Percentiles rank a stretch among this genome's conserved stretches.
These are phyloP conservation scores for Colinus virginianus DNA, from an alignment of 2,113 vertebrate genomes.

Conservation along the genomic window DNA sequence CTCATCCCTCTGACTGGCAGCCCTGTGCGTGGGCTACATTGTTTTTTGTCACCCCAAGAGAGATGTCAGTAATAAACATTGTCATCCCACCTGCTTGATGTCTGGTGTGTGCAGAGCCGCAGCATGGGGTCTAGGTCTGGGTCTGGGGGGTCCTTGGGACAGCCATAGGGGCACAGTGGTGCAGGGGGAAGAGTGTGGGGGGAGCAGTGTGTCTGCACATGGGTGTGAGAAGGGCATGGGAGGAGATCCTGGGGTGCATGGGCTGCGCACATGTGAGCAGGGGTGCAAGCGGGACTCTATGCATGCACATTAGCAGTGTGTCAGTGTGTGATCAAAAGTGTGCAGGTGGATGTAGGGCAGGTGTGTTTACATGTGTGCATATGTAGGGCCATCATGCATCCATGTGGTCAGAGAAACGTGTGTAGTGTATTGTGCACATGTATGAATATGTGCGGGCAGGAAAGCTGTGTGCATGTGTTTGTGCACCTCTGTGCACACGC, in stretches of 20 bases:
- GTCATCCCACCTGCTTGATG: neutral
- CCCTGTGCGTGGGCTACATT: neutral
- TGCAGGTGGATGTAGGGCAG: neutral
- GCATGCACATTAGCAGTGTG: neutral
- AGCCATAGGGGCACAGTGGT: neutral
- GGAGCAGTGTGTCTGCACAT: too few relatives aligned
- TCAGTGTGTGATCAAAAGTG: neutral
- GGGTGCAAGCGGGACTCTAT: neutral
- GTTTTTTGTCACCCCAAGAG: neutral
- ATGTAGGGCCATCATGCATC: neutral
- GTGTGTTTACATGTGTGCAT: neutral
- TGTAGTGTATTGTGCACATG: rapidly evolving
- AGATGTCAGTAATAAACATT: conserved; percentile 37
- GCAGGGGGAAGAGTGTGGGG: neutral
- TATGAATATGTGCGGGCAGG: neutral
- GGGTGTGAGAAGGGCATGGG: neutral
- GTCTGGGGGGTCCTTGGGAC: neutral
- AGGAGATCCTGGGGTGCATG: neutral
- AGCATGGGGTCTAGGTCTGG: rapidly evolving
- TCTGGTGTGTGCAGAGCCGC: neutral
- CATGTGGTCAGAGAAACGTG: rapidly evolving
- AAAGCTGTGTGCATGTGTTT: neutral
- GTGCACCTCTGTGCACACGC: too few relatives aligned
- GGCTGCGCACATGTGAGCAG: rapidly evolving
- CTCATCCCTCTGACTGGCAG: neutral